Evolutionary conservation across 2,888 invertebrate species (phyloP).

Genomic region (Drosophila mayaguana): DNA sequence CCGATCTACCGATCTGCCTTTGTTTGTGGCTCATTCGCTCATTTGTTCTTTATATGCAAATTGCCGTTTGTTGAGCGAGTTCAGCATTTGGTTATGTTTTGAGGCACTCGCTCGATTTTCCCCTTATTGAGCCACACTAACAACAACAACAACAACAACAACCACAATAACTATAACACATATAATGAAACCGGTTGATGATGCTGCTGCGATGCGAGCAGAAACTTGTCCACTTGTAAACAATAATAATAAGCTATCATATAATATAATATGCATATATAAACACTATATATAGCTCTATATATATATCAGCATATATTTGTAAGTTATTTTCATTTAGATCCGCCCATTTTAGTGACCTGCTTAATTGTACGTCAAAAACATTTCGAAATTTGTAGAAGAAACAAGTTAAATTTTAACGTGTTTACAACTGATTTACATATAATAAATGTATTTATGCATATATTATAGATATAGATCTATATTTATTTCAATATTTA

Average conservation of each 20-base stretch:
- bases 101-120: constrained; percentile 38
- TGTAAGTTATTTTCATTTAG: constrained; percentile 5
- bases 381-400: background rate
- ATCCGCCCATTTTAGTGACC: constrained; percentile 11
- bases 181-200: constrained; percentile 57
- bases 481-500: background rate
- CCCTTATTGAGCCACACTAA: constrained; percentile 22
- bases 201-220: constrained; percentile 11
- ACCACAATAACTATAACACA: constrained; percentile 20
- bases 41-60: constrained; percentile 52
- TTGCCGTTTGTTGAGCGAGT: constrained; percentile 42
- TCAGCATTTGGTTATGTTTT: constrained; percentile 32
- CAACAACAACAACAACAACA: constrained; percentile 15
- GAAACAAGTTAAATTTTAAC: constrained; percentile 16
- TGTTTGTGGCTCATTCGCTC: constrained; percentile 27
- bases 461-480: background rate
- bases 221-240: constrained; percentile 19
- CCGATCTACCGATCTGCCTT: constrained; percentile 13
- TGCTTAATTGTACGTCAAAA: constrained; percentile 1
- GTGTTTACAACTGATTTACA: constrained; percentile 4
- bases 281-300: background rate
- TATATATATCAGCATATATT: background rate
- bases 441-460: background rate
- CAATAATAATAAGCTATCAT: constrained; percentile 7
- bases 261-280: constrained; percentile 3